phyloP scores from a whole-genome alignment of 2,888 invertebrate species.

The Cecidostiba fungosa region DNA sequence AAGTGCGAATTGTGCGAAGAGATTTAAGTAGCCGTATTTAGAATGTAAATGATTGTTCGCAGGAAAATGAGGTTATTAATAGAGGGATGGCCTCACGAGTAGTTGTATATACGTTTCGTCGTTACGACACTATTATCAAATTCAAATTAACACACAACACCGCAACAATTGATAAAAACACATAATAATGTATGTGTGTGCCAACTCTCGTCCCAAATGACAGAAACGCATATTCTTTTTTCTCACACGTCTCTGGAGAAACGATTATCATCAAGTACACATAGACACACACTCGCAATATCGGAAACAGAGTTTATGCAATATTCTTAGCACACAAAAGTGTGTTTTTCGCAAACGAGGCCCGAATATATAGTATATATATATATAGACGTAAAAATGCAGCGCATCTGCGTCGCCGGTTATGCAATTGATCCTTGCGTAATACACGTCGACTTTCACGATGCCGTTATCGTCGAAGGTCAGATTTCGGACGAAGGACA shows the following conservation, averaged over 20 bases:
- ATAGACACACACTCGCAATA: not conserved
- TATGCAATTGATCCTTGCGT: not conserved
- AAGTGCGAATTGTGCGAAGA: not conserved
- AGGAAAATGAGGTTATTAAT: not conserved
- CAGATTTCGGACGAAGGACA: slow-evolving; percentile 2
- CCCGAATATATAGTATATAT: not conserved
- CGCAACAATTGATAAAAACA: no score
- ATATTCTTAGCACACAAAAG: not conserved
- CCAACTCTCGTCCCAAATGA: not conserved
- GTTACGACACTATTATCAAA: not conserved
- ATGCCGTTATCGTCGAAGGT: not conserved
- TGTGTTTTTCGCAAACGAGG: not conserved
- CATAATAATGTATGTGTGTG: no score
- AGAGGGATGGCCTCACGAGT: not conserved
- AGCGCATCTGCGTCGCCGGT: not conserved
- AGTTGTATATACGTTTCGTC: not conserved
- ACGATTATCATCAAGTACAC: not conserved
- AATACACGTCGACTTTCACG: slow-evolving; percentile 3
- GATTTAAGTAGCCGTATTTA: not conserved
- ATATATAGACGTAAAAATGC: not conserved
- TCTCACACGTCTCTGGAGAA: not conserved
- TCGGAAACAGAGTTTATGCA: not conserved
- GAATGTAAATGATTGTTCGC: not conserved
- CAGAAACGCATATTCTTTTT: not conserved
- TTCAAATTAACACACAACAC: no score